Base-by-base conservation (phyloP, 1,140 invertebrate species). In the Aphidius gifuensis region DNA sequence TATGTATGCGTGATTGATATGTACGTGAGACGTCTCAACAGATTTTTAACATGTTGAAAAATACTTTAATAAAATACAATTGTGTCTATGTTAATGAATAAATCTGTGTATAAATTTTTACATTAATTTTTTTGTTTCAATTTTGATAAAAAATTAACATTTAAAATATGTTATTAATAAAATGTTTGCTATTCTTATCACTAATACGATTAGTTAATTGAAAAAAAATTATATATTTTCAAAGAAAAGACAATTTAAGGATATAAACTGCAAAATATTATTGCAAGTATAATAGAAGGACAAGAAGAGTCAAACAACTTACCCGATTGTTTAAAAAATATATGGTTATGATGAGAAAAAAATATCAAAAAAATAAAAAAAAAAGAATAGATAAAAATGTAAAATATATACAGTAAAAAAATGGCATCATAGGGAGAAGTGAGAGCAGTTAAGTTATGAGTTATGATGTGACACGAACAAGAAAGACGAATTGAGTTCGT, bases 381-480 rank as follows among this genome's bases (percentile, higher is more conserved):
- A 32, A 40, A 40, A 39, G n/a, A 38, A 38, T 32, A 55, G 32
- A 46, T 39, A 53, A 56, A 39, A 51, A 53, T 47, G 58, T 45
- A 59, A 57, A 67, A 58, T 46, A 40, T 54, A 42, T 21, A 48
- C 40, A 42, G 63, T 54, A 60, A 43, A 42, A 56, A 44, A 48
- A 62, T 66, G 51, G 63, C 64, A 63, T 43, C 57, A 54, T 66
- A 66, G 44, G 57, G 61, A 63, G 58, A 61, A 64, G 59, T 53
- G 64, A 67, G 67, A 67, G 75, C 75, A 77, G 78, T 80, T 80
- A 77, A 70, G 69, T 76, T 80, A 80, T 80, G 78, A 80, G 74
- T 80, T 80, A 80, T 75, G 75, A 74, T 69, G 72, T 68, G 69
- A 65, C 68, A 61, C 51, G 70, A 72, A 71, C 68, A 68, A 75